These are phyloP conservation scores for Taphrorychus bicolor DNA, from an alignment of 2,888 invertebrate genomes.

Conservation along the genomic window DNA sequence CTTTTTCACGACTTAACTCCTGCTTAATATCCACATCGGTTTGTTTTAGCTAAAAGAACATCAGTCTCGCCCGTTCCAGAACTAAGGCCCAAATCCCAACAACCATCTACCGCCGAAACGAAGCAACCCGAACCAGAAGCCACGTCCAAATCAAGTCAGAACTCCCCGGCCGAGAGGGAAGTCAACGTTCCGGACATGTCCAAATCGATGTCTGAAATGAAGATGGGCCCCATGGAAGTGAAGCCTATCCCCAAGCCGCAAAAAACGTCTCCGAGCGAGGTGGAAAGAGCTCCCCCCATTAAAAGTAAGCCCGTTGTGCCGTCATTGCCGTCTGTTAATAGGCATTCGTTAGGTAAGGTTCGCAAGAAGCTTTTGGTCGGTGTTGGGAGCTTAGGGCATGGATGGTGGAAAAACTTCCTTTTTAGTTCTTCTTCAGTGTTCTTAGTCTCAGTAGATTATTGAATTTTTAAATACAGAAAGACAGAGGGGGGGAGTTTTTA, in stretches of 20 bases:
- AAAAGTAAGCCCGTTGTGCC: slow-evolving; percentile 43
- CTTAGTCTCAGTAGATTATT: no score
- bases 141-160: slow-evolving; percentile 44
- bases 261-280: slow-evolving; percentile 51
- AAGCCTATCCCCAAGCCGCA: slow-evolving; percentile 30
- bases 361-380: no score
- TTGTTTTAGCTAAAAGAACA: slow-evolving; percentile 65
- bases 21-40: background rate
- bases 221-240: slow-evolving; percentile 38
- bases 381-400: no score
- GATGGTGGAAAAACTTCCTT: no score
- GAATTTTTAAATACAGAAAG: no score
- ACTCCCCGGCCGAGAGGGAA: slow-evolving; percentile 45
- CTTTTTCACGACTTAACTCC: background rate
- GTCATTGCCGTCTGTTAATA: slow-evolving; percentile 27
- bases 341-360: slow-evolving; percentile 28
- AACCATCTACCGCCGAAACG: no score
- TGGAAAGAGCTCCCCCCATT: slow-evolving; percentile 46
- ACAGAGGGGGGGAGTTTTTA: no score
- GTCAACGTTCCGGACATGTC: slow-evolving; percentile 44
- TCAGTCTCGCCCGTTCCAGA: slow-evolving; percentile 58
- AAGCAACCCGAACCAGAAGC: slow-evolving; percentile 54
- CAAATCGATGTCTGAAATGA: slow-evolving; percentile 45
- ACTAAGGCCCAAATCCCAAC: slow-evolving; percentile 49
- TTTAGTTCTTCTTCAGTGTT: no score